phyloP scores from a whole-genome alignment of 2,888 invertebrate genomes.

The Phortica magna region DNA sequence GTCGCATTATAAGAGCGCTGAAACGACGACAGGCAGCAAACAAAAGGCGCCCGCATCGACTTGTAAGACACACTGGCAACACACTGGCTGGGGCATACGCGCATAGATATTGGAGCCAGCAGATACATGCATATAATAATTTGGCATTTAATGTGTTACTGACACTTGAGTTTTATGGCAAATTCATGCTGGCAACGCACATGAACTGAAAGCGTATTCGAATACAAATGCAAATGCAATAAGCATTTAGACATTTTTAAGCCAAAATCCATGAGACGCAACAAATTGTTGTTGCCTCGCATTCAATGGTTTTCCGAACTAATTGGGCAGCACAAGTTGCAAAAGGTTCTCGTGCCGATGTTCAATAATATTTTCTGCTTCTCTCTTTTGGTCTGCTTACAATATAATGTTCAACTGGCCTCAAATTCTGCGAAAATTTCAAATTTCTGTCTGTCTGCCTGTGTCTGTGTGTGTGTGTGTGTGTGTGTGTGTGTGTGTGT shows the following conservation, averaged over 20 bases:
- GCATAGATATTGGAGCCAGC: too few species aligned
- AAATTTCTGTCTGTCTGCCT: too few species aligned
- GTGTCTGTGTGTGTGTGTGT: too few species aligned
- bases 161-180: conserved; percentile 8
- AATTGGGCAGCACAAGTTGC: conserved; percentile 21
- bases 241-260: too few species aligned
- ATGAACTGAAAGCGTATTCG: background rate
- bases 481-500: too few species aligned
- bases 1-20: background rate
- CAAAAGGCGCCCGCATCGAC: background rate
- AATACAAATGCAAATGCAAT: background rate
- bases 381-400: background rate
- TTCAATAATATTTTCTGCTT: too few species aligned
- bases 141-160: background rate
- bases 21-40: background rate
- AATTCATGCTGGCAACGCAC: background rate
- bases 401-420: background rate
- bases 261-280: too few species aligned
- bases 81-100: too few species aligned
- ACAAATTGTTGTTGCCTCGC: background rate
- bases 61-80: background rate
- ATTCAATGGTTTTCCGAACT: background rate
- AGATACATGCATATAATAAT: background rate
- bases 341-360: background rate
- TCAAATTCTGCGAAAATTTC: too few species aligned